Conservation (phyloP, 2,888 invertebrate genomes). For the Hydrotaea cyrtoneurina region DNA sequence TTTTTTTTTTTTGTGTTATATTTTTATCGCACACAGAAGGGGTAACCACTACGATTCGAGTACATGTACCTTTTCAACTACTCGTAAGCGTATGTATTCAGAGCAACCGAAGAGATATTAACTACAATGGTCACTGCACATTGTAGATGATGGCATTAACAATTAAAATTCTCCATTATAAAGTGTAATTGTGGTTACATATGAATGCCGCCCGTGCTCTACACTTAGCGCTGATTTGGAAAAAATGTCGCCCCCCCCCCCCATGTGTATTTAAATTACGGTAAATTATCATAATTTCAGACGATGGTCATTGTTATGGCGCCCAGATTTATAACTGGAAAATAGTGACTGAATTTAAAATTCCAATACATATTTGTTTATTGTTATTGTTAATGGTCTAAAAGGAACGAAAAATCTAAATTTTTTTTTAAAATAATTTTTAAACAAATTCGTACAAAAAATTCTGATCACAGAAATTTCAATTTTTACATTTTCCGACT, state of each 20-base stretch:
- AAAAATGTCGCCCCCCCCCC: too few relatives aligned
- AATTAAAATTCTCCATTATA: constrained; percentile 53
- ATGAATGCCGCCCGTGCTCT: neutral
- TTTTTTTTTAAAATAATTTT: too few relatives aligned
- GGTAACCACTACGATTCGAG: constrained; percentile 18
- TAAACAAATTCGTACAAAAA: too few relatives aligned
- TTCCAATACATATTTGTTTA: too few relatives aligned
- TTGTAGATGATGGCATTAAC: constrained; percentile 32
- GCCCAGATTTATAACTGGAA: too few relatives aligned
- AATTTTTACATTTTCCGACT: too few relatives aligned
- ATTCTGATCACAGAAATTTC: too few relatives aligned
- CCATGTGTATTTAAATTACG: neutral
- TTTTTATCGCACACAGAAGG: constrained; percentile 31
- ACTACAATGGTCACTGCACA: constrained; percentile 51
- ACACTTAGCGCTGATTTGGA: neutral
- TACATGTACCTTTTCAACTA: neutral
- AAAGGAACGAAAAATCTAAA: too few relatives aligned
- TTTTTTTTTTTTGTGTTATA: constrained; percentile 40
- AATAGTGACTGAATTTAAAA: too few relatives aligned
- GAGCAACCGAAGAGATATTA: neutral
- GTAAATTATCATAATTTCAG: too few relatives aligned
- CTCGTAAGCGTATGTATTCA: neutral
- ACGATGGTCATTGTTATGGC: too few relatives aligned
- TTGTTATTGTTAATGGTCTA: too few relatives aligned
- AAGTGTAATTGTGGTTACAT: constrained; percentile 64